Percentiles rank a stretch among this genome's conserved stretches.
Conservation (phyloP, 30 jellyfish, hydroid and myxozoan genomes). For the Cassiopea andromeda region DNA sequence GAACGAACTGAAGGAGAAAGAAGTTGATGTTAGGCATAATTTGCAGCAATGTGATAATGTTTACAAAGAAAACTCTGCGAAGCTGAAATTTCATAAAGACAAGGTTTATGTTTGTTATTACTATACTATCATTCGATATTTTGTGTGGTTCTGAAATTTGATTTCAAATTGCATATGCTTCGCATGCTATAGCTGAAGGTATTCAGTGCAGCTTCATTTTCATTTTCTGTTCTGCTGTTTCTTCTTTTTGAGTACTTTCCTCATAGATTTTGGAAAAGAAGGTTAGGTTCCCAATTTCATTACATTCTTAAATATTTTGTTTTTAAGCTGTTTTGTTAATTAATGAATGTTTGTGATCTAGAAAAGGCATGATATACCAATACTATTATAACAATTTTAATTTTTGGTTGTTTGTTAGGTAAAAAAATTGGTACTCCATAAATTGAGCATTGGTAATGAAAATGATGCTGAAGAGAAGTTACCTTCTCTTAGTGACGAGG, state of each 20-base stretch:
- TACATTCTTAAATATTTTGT: too few relatives aligned
- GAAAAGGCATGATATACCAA: too few relatives aligned
- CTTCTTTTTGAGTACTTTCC: too few relatives aligned
- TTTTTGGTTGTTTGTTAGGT: conserved; percentile 8
- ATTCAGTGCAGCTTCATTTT: too few relatives aligned
- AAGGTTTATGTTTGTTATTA: conserved; percentile 50
- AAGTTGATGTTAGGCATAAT: conserved; percentile 87
- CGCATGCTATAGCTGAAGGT: too few relatives aligned
- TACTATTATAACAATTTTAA: too few relatives aligned
- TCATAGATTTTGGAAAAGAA: too few relatives aligned
- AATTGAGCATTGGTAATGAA: conserved; percentile 23
- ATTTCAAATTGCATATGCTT: neutral
- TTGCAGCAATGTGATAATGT: conserved; percentile 75
- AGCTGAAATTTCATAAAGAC: conserved; percentile 77
- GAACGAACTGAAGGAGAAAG: conserved; percentile 77
- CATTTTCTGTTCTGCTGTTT: too few relatives aligned
- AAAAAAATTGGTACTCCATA: conserved; percentile 38
- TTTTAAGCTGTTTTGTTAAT: too few relatives aligned
- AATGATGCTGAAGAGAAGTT: conserved; percentile 22
- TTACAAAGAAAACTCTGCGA: conserved; percentile 68
- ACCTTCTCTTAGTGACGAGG: conserved; percentile 67
- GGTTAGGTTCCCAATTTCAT: too few relatives aligned
- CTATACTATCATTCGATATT: too few relatives aligned
- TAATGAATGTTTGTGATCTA: too few relatives aligned
- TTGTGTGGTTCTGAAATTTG: neutral